A percentile compares a stretch with the other conserved stretches of the same genome.
Conservation (phyloP, 2,113 vertebrate genomes). For the Phocoena sinus region DNA sequence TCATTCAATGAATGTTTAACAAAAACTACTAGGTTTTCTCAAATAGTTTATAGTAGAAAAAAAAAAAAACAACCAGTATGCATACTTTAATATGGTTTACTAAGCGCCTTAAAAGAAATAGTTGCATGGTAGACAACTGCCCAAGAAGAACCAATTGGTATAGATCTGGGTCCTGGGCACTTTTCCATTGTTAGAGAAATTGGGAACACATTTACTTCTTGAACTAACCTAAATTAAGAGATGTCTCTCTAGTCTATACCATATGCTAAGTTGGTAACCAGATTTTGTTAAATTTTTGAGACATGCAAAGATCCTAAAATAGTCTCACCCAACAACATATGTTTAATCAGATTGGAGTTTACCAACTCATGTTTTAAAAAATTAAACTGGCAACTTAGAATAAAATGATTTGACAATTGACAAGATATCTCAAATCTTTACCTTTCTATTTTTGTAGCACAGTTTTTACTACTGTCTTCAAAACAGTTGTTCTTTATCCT, state of each 20-base stretch:
- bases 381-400: not conserved
- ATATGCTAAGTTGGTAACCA: not conserved
- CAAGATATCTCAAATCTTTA: not conserved
- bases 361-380: slow-evolving; percentile 37
- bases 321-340: not conserved
- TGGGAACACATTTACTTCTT: not conserved
- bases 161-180: not conserved
- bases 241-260: not conserved
- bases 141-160: not conserved
- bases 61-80: not conserved
- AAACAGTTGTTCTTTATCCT: not conserved
- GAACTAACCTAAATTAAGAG: not conserved
- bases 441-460: not conserved
- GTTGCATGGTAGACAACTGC: not conserved
- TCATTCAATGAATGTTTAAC: not conserved
- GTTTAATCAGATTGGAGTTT: slow-evolving; percentile 7
- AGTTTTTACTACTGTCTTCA: not conserved
- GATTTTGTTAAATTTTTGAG: slow-evolving; percentile 17
- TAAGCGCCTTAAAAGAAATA: not conserved
- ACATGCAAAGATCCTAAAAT: slow-evolving; percentile 15
- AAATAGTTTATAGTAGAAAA: not conserved
- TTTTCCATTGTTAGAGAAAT: not conserved
- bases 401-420: slow-evolving; percentile 17
- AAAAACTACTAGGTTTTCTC: not conserved
- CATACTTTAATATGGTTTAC: not conserved